Evolutionary conservation across 1,140 invertebrate species (phyloP).

Genomic region (Stenopsyche tienmushanensis): DNA sequence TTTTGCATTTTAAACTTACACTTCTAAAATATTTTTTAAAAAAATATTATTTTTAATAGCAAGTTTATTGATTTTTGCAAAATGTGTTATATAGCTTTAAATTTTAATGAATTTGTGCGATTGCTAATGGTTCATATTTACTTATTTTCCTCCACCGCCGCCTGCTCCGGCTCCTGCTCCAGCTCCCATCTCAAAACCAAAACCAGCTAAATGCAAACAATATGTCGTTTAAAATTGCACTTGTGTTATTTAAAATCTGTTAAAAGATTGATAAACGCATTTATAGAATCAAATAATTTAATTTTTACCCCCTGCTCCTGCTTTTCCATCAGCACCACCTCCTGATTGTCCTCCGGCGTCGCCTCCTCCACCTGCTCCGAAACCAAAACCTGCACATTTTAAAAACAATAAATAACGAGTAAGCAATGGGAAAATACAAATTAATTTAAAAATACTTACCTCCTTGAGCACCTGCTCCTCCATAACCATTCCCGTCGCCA

Average conservation of each 20-base stretch:
- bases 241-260: too few relatives aligned
- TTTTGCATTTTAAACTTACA: too few relatives aligned
- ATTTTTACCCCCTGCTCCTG: slow-evolving; percentile 5
- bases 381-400: slow-evolving; percentile 9
- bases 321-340: slow-evolving; percentile 10
- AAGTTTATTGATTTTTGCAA: too few relatives aligned
- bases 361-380: neutral
- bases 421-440: neutral
- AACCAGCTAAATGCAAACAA: neutral
- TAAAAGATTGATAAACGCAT: too few relatives aligned
- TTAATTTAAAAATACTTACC: neutral
- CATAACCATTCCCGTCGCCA: slow-evolving; percentile 2
- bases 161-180: slow-evolving; percentile 27
- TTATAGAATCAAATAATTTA: too few relatives aligned
- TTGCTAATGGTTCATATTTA: too few relatives aligned
- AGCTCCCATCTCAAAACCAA: slow-evolving; percentile 20
- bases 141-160: slow-evolving; percentile 6
- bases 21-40: too few relatives aligned
- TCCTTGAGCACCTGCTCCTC: slow-evolving; percentile 20
- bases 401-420: neutral
- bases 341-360: slow-evolving; percentile 5
- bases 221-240: too few relatives aligned
- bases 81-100: too few relatives aligned
- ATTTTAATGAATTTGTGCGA: too few relatives aligned
- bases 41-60: too few relatives aligned